These are phyloP conservation scores for Mus minutoides DNA, from an alignment of 2,797 vertebrate genomes.

Conservation along the genomic window DNA sequence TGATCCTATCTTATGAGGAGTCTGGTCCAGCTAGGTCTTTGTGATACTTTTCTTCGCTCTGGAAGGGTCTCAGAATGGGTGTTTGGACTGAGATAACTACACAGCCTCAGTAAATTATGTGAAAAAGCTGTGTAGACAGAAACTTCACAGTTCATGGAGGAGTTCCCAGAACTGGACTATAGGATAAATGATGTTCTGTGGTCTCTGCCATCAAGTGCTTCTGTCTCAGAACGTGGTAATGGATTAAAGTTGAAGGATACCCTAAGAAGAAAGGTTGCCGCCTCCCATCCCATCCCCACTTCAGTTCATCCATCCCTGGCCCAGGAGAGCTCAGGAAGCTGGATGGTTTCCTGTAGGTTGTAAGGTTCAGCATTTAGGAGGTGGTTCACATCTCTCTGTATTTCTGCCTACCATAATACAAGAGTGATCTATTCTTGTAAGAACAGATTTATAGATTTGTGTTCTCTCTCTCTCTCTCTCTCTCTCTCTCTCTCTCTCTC, in stretches of 20 bases:
- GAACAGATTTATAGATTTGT: too few species aligned
- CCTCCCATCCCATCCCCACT: neutral
- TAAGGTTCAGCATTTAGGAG: neutral
- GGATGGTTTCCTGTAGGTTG: neutral
- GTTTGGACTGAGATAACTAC: neutral
- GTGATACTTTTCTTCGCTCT: neutral
- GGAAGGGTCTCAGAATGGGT: neutral
- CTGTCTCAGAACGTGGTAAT: conserved; percentile 88
- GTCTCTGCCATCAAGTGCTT: conserved; percentile 92
- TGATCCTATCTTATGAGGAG: neutral
- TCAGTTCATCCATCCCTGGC: neutral
- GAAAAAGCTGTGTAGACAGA: rapidly evolving
- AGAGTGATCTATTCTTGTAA: rapidly evolving
- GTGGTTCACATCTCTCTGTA: neutral
- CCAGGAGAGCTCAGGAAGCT: neutral
- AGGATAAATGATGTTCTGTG: conserved; percentile 92
- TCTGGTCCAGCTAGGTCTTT: neutral
- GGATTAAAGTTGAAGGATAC: rapidly evolving
- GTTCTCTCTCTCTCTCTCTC: too few species aligned
- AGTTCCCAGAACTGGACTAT: conserved; percentile 90
- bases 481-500: neutral
- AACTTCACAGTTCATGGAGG: rapidly evolving
- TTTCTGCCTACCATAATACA: rapidly evolving
- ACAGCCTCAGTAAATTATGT: rapidly evolving
- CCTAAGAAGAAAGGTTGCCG: neutral